Conservation (phyloP, 2,113 vertebrate genomes). For the Numida meleagris region DNA sequence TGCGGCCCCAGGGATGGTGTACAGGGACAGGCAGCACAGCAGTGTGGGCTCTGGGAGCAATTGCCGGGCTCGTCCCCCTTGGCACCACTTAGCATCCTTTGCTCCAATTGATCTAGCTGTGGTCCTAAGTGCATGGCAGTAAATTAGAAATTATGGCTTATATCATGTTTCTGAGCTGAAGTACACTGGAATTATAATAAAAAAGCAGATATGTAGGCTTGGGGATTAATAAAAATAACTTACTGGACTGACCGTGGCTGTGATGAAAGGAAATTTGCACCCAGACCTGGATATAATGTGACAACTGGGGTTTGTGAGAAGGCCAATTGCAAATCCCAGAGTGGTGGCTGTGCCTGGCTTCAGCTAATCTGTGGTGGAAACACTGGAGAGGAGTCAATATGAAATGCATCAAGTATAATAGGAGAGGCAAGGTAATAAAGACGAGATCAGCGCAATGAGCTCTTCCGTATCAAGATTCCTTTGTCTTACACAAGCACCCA, state of each 20-base stretch:
- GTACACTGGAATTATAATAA: not conserved
- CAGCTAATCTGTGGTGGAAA: not conserved
- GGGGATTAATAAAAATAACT: not conserved
- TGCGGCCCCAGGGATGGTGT: not conserved
- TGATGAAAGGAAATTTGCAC: not conserved
- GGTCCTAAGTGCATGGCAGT: not conserved
- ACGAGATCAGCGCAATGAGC: conserved; percentile 25
- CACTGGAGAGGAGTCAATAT: not conserved
- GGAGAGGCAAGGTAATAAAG: conserved; percentile 54
- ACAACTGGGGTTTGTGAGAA: not conserved
- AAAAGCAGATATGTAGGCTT: not conserved
- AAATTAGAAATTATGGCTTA: not conserved
- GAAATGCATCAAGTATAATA: conserved; percentile 39
- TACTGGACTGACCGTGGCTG: fast-evolving
- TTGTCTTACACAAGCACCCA: conserved; percentile 45
- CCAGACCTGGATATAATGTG: not conserved
- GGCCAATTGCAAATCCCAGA: not conserved
- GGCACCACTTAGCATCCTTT: not conserved
- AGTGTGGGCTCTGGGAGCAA: not conserved
- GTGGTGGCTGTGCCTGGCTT: not conserved
- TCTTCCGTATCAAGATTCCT: conserved; percentile 59
- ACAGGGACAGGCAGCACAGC: fast-evolving
- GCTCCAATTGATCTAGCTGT: not conserved
- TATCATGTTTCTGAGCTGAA: not conserved
- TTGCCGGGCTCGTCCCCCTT: not conserved